A percentile compares a stretch with the other conserved stretches of the same genome.
Conservation (phyloP, 2,113 vertebrate species). For the Nycticebus coucang region DNA sequence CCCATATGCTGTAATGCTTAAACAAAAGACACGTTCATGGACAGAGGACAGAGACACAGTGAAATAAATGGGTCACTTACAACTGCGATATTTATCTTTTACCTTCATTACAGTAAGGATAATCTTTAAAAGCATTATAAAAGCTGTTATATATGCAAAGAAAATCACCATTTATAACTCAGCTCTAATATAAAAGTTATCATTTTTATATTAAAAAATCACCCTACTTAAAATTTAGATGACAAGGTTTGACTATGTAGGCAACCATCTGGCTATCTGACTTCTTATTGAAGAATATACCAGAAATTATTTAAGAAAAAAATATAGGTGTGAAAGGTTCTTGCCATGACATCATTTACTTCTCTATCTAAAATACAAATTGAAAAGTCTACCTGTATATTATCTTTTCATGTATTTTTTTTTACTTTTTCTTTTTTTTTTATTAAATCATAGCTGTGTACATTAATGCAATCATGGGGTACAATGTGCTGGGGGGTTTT, state of each 20-base stretch:
- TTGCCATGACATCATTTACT: background rate
- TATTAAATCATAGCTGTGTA: too few species aligned
- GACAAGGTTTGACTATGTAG: conserved; percentile 19
- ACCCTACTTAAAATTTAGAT: background rate
- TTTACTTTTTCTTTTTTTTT: too few species aligned
- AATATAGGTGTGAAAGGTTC: background rate
- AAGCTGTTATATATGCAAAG: background rate
- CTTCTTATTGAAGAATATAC: background rate
- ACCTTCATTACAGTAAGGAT: background rate
- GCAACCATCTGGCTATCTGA: background rate
- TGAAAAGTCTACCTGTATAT: background rate
- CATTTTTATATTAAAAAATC: background rate
- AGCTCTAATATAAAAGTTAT: background rate
- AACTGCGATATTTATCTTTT: background rate
- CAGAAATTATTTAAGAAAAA: background rate
- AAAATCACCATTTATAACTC: background rate
- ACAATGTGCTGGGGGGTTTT: too few species aligned
- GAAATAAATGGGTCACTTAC: background rate
- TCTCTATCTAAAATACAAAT: conserved; percentile 19
- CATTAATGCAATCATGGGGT: too few species aligned
- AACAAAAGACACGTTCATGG: conserved; percentile 45
- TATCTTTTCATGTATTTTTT: background rate
- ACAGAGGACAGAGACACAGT: background rate
- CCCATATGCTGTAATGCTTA: background rate
- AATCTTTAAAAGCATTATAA: background rate